phyloP scores from a whole-genome alignment of 64 coral and sea anemone genomes.

The Anthopleura sola region DNA sequence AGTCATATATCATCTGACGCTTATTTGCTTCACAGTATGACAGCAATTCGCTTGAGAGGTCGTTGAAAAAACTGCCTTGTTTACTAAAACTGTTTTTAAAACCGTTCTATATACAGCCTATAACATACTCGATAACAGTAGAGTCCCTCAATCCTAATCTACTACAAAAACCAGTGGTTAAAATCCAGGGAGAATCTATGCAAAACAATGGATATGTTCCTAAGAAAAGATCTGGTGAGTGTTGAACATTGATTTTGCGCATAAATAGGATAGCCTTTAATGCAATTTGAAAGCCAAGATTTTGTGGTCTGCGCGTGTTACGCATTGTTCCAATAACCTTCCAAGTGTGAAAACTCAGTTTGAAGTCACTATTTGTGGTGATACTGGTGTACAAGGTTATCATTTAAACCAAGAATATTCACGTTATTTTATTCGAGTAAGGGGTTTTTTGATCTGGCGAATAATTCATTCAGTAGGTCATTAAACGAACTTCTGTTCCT shows the following conservation, averaged over 20 bases:
- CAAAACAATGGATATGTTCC: background rate
- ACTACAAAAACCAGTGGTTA: background rate
- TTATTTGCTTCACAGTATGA: background rate
- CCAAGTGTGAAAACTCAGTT: background rate
- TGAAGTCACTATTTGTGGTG: background rate
- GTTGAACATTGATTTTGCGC: background rate
- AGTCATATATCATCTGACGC: background rate
- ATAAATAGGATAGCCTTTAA: background rate
- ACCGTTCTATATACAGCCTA: constrained; percentile 8
- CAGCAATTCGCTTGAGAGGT: constrained; percentile 4
- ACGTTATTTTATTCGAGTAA: background rate
- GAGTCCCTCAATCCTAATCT: constrained; percentile 6
- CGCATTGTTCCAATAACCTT: background rate
- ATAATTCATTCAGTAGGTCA: background rate
- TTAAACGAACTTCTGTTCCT: background rate
- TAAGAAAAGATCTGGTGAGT: background rate
- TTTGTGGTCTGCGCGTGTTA: background rate
- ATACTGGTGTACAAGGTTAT: background rate
- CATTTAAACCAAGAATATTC: background rate
- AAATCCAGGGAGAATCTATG: background rate
- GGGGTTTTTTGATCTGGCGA: background rate
- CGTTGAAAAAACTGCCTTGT: background rate
- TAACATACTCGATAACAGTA: background rate
- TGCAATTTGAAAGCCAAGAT: background rate
- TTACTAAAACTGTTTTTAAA: background rate